Evolutionary conservation across 2,888 invertebrate species (phyloP).

Genomic region (Drosophila atroscutellata): DNA sequence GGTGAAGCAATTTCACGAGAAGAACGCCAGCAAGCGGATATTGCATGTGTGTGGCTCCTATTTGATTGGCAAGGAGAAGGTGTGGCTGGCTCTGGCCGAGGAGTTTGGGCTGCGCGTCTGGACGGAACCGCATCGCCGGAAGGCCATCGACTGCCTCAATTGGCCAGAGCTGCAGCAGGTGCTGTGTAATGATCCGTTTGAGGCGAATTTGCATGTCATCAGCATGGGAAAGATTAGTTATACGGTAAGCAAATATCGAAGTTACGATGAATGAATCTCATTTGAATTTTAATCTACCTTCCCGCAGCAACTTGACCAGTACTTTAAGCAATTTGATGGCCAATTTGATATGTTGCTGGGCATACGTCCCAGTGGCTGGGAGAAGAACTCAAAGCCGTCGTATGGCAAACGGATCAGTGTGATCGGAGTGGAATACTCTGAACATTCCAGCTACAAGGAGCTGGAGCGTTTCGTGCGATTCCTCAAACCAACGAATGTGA

Average conservation of each 20-base stretch:
- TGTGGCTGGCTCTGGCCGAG: slow-evolving; percentile 88
- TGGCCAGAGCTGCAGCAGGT: slow-evolving; percentile 77
- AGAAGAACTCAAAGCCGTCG: slow-evolving; percentile 84
- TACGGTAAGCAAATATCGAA: slow-evolving; percentile 84
- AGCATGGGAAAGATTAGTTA: slow-evolving; percentile 88
- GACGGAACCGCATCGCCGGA: slow-evolving; percentile 88
- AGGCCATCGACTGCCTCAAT: slow-evolving; percentile 86
- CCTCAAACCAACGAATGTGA: slow-evolving; percentile 88
- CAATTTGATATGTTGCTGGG: slow-evolving; percentile 88
- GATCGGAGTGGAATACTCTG: slow-evolving; percentile 88
- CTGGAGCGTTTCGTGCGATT: slow-evolving; percentile 89
- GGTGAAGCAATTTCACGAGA: slow-evolving; percentile 86
- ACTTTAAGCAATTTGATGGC: slow-evolving; percentile 86
- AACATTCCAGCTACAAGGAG: slow-evolving; percentile 89
- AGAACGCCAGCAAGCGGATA: slow-evolving; percentile 85
- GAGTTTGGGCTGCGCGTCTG: slow-evolving; percentile 88
- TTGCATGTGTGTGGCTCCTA: slow-evolving; percentile 90
- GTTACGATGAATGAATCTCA: background rate
- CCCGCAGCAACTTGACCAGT: slow-evolving; percentile 86
- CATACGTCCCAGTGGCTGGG: slow-evolving; percentile 92
- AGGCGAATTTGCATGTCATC: slow-evolving; percentile 89
- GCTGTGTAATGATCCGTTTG: slow-evolving; percentile 85
- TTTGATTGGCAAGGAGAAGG: slow-evolving; percentile 90
- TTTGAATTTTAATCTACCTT: background rate
- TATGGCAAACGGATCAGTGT: slow-evolving; percentile 86